These are phyloP conservation scores for Pollicipes pollicipes DNA, from an alignment of 1,140 invertebrate species.

Conservation along the genomic window DNA sequence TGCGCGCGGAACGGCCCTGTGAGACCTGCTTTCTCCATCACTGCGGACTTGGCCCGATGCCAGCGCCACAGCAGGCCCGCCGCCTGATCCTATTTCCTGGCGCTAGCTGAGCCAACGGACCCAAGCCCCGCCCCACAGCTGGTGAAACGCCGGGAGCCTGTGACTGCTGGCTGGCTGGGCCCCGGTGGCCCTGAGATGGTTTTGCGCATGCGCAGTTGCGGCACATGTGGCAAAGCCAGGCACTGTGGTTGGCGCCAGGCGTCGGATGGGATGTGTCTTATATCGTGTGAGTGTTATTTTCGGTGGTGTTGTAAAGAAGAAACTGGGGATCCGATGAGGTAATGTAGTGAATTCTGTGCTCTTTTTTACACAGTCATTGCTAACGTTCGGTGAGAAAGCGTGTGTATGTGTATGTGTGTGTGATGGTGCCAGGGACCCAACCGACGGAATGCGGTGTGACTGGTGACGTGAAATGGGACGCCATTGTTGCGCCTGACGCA, in stretches of 20 bases:
- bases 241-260: neutral
- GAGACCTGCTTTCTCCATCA: neutral
- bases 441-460: neutral
- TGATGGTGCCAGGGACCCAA: too few species aligned
- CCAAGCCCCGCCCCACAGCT: conserved; percentile 3
- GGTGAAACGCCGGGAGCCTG: neutral
- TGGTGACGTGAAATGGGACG: neutral
- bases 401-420: too few species aligned
- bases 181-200: neutral
- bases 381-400: too few species aligned
- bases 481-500: neutral
- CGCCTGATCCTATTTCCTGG: neutral
- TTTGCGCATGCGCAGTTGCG: neutral
- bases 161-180: neutral
- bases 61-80: neutral
- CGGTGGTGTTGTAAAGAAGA: neutral
- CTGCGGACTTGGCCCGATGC: conserved; percentile 5
- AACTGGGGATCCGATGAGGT: neutral
- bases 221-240: neutral
- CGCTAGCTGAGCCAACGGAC: conserved; percentile 1
- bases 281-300: neutral
- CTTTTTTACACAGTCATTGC: too few species aligned
- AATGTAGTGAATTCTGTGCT: too few species aligned
- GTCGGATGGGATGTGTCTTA: neutral
- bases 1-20: neutral